Conservation (phyloP, 2,888 invertebrate species). For the Amblyteles armatorius region DNA sequence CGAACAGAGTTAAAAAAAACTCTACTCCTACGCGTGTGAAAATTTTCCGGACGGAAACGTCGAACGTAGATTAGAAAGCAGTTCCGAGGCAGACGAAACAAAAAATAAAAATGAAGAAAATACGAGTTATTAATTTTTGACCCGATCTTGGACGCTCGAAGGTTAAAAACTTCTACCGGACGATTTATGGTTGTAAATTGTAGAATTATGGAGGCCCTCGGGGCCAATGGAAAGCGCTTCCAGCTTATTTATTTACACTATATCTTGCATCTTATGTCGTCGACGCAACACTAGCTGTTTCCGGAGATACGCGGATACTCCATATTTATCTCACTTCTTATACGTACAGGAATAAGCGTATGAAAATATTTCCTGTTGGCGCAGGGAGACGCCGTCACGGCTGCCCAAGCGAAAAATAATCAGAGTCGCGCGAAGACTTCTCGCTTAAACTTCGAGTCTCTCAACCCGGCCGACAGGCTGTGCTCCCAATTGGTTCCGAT, state of each 20-base stretch:
- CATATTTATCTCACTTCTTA: conserved; percentile 34
- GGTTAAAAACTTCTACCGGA: neutral
- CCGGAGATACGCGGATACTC: conserved; percentile 42
- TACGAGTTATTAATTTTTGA: conserved; percentile 3
- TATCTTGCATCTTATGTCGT: conserved; percentile 3
- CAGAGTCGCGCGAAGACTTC: conserved; percentile 18
- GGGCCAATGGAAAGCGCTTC: conserved; percentile 57
- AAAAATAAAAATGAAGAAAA: conserved; percentile 1
- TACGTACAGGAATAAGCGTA: conserved; percentile 39
- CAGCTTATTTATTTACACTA: conserved; percentile 36
- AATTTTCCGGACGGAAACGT: neutral
- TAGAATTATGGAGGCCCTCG: conserved; percentile 16
- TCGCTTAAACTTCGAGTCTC: neutral
- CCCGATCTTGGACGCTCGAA: neutral
- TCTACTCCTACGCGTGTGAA: neutral
- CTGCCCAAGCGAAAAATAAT: neutral
- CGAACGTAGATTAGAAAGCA: conserved; percentile 1
- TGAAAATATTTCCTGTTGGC: conserved; percentile 51
- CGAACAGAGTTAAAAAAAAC: neutral
- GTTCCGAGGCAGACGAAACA: neutral
- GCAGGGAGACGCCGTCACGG: neutral
- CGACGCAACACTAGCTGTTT: conserved; percentile 32
- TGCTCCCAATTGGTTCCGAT: conserved; percentile 34
- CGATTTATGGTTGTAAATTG: conserved; percentile 14
- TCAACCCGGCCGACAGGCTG: neutral